Evolutionary conservation across 2,797 vertebrate species (phyloP).

Genomic region (Mus spretus): DNA sequence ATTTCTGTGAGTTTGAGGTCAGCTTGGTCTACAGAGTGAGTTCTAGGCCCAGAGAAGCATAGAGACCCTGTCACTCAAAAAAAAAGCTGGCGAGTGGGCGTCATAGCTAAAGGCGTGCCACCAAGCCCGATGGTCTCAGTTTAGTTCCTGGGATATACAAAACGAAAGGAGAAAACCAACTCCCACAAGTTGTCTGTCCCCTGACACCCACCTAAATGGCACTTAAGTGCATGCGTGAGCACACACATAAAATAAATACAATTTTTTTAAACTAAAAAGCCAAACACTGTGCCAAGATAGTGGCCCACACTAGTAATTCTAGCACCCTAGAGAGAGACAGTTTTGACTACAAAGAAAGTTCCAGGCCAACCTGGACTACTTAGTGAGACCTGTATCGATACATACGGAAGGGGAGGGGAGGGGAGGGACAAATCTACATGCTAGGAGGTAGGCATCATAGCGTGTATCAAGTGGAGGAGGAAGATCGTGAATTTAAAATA

Average conservation of each 20-base stretch:
- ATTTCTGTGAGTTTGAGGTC: neutral
- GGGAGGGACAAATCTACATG: neutral
- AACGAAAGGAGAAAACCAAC: neutral
- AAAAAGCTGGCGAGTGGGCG: neutral
- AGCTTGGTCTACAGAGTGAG: neutral
- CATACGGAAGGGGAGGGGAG: neutral
- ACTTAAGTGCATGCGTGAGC: neutral
- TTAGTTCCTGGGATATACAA: neutral
- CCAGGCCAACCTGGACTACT: neutral
- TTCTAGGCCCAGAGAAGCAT: neutral
- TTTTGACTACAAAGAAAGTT: neutral
- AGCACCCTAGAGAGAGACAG: neutral
- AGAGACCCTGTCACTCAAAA: neutral
- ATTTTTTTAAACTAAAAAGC: neutral
- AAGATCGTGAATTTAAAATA: neutral
- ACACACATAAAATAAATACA: neutral
- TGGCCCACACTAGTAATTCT: neutral
- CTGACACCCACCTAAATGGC: neutral
- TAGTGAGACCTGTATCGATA: neutral
- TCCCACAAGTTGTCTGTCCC: neutral
- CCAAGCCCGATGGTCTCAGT: neutral
- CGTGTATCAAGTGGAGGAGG: neutral
- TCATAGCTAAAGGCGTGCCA: neutral
- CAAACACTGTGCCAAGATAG: neutral
- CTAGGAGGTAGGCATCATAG: neutral